phyloP scores from a whole-genome alignment of 2,888 invertebrate genomes.

The Lithosia quadra region DNA sequence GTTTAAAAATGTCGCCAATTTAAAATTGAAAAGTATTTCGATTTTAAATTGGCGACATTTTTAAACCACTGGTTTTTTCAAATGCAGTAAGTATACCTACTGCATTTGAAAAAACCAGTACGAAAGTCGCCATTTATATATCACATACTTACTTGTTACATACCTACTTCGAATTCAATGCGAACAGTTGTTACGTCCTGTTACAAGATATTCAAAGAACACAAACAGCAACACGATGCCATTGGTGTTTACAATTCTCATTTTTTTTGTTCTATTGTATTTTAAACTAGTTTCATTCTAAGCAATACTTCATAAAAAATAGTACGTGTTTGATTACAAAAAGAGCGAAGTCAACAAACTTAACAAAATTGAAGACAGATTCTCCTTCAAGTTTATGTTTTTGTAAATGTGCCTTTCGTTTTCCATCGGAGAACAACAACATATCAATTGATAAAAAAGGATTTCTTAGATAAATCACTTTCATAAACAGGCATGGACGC shows the following conservation, averaged over 20 bases:
- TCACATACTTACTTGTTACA: neutral
- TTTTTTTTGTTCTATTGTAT: constrained; percentile 6
- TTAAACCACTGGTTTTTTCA: too few relatives aligned
- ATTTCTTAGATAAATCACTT: neutral
- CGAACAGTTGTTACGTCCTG: neutral
- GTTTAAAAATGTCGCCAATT: too few relatives aligned
- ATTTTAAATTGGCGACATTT: too few relatives aligned
- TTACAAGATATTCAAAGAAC: neutral
- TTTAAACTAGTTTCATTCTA: constrained; percentile 8
- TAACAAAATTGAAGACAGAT: neutral
- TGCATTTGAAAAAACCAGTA: too few relatives aligned
- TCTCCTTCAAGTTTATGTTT: neutral
- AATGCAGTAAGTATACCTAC: too few relatives aligned
- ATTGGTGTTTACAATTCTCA: constrained; percentile 1
- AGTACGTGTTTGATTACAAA: neutral
- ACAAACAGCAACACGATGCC: neutral
- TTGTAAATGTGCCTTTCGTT: neutral
- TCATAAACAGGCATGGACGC: neutral
- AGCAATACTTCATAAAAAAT: neutral
- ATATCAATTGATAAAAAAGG: too few relatives aligned
- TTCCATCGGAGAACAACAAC: neutral
- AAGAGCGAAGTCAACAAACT: neutral
- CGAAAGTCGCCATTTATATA: too few relatives aligned
- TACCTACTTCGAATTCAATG: neutral
- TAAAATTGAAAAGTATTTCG: too few relatives aligned